Base-by-base conservation (phyloP, 1,140 invertebrate genomes). In the Drosophila micromelanica region DNA sequence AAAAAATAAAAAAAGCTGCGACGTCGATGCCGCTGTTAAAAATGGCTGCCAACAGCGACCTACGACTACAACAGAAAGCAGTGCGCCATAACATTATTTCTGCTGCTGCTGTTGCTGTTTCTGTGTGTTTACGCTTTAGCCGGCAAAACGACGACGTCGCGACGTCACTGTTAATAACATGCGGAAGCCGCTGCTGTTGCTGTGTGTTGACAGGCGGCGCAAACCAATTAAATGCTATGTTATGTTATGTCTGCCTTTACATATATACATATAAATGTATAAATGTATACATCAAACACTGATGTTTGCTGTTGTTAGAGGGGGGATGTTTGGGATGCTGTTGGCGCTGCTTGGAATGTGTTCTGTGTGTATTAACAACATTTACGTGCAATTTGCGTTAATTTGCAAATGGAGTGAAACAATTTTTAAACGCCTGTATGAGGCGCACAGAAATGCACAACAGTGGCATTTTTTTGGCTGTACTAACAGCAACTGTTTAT, bases 111-210 rank as follows among this genome's bases (percentile, higher is more conserved):
- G 40, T 45, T 57, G 4, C 12, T 51, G 27, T 13, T 17, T 62
- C 30, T 51, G 27, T 38, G 60, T 42, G 17, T 62, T 62, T 38
- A 17, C 30, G 45, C 20, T 35, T 32, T 68, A 30, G 76, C 65
- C 71, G 76, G 76, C 60, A 35, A 73, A 27, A 62, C 46, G 12
- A 20, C 57, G 46, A 49, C 35, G 49, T 12, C 5, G 35, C 62
- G 61, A 78, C 76, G 76, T 78, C 76, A 78, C 62, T 78, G 74
- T 76, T 68, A 73, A 64, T 77, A 79, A 74, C 75, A 75, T 75
- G 72, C 72, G 51, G 67, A 76, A 68, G 54, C 77, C 69, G 42
- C 35, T 61, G 56, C n/a, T 23, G 5, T 68, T 64, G 35, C 37
- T 61, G 43, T 20, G 8, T 65, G 51, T 43, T 77, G 55, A 61